Evolutionary conservation across 1,140 invertebrate species (phyloP).

Genomic region (Euura saliciscinereae): DNA sequence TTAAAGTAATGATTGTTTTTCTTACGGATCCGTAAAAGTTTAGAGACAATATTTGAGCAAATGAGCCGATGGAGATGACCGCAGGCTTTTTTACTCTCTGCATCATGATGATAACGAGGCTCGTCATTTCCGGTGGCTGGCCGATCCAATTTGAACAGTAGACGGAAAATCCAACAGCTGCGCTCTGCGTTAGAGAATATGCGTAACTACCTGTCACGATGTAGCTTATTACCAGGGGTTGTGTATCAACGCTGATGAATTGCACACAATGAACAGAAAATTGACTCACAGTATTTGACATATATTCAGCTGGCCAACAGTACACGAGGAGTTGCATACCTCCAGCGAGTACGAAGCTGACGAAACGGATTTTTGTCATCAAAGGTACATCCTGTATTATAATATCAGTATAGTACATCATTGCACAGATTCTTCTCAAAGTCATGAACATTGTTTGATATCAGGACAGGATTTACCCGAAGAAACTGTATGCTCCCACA

Average conservation of each 20-base stretch:
- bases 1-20: neutral
- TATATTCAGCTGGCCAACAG: conserved; percentile 18
- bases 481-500: conserved; percentile 38
- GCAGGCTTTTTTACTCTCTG: conserved; percentile 20
- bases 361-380: conserved; percentile 21
- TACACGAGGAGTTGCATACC: conserved; percentile 13
- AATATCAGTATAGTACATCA: too few species aligned
- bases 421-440: too few species aligned
- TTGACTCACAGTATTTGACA: conserved; percentile 14
- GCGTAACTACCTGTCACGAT: conserved; percentile 18
- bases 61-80: conserved; percentile 18
- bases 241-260: conserved; percentile 16
- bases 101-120: conserved; percentile 19
- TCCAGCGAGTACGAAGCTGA: conserved; percentile 12
- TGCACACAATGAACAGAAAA: neutral
- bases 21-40: conserved; percentile 31
- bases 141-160: conserved; percentile 15
- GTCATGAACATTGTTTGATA: too few species aligned
- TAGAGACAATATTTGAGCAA: conserved; percentile 27
- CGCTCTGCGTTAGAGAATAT: conserved; percentile 16
- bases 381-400: conserved; percentile 14
- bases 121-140: conserved; percentile 14
- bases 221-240: conserved; percentile 8
- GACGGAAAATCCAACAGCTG: conserved; percentile 10
- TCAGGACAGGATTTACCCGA: conserved; percentile 25